Percentiles rank a stretch among this genome's conserved stretches.
phyloP scores from a whole-genome alignment of 37 sponge, comb jelly and placozoan genomes.

The Aplysina aerophoba region DNA sequence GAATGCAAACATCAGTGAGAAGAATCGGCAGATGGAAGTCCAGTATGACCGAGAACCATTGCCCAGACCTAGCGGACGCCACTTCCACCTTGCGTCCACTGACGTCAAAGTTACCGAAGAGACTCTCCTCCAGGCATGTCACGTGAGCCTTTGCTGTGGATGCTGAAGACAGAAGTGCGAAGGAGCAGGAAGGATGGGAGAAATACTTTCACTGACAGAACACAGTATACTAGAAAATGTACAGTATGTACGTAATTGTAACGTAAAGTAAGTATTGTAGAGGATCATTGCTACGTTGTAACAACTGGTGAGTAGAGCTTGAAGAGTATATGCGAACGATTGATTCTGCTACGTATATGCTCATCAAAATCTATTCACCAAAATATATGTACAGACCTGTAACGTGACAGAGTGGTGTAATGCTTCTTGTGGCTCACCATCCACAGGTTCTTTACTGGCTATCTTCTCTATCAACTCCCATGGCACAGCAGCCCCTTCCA shows the following conservation, averaged over 20 bases:
- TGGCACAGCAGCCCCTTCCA: not conserved
- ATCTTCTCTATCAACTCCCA: not conserved
- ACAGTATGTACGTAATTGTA: no score
- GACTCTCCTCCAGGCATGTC: slow-evolving; percentile 2
- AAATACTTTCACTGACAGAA: not conserved
- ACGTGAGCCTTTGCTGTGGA: slow-evolving; percentile 43
- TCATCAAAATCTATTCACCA: no score
- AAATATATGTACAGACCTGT: no score
- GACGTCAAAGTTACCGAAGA: not conserved
- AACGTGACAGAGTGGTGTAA: not conserved
- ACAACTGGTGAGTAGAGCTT: no score
- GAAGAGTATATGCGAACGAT: no score
- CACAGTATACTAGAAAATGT: no score
- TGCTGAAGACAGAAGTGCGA: not conserved
- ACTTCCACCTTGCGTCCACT: slow-evolving; percentile 34
- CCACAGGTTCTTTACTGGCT: not conserved
- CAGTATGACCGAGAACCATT: slow-evolving; percentile 60
- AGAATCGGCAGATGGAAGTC: slow-evolving; percentile 53
- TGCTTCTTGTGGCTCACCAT: slow-evolving; percentile 2
- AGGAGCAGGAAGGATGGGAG: not conserved
- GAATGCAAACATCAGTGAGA: slow-evolving; percentile 79
- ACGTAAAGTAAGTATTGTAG: no score
- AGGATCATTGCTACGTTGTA: no score
- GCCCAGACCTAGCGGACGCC: slow-evolving; percentile 65
- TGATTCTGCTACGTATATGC: no score